Evolutionary conservation across 2,797 vertebrate species (phyloP).

Genomic region (Rhyacichthys aspro): DNA sequence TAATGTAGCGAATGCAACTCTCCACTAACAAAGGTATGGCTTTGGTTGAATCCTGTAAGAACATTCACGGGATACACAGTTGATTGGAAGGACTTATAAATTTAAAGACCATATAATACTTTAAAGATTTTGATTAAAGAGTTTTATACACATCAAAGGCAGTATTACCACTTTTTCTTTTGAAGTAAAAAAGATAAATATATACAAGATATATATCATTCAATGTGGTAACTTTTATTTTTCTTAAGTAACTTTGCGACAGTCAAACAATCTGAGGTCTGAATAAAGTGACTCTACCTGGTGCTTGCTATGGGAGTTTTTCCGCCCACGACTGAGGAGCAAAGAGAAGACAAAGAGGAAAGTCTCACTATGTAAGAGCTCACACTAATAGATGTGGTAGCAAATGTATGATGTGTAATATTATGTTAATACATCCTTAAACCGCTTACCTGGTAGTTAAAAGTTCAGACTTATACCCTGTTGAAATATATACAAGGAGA

Average conservation of each 20-base stretch:
- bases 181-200: too few species aligned
- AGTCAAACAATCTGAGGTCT: slow-evolving; percentile 4
- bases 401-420: not conserved
- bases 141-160: too few species aligned
- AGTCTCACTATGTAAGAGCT: slow-evolving; percentile 22
- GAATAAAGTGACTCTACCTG: slow-evolving; percentile 83
- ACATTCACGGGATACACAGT: not conserved
- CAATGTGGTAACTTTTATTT: too few species aligned
- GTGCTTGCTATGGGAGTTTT: slow-evolving; percentile 96
- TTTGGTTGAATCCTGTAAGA: slow-evolving; percentile 90
- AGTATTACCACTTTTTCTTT: not conserved
- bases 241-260: too few species aligned
- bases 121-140: too few species aligned
- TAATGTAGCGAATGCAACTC: slow-evolving; percentile 98
- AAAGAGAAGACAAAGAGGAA: slow-evolving; percentile 25
- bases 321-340: slow-evolving; percentile 90
- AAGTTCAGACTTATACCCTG: slow-evolving; percentile 80
- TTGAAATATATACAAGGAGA: not conserved
- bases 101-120: too few species aligned
- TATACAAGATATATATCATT: too few species aligned
- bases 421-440: slow-evolving; percentile 1
- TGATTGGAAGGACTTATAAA: not conserved
- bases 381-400: slow-evolving; percentile 13
- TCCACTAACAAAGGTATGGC: slow-evolving; percentile 96
- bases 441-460: slow-evolving; percentile 78